These are phyloP conservation scores for Cetonia aurata DNA, from an alignment of 2,888 invertebrate genomes.

Conservation along the genomic window DNA sequence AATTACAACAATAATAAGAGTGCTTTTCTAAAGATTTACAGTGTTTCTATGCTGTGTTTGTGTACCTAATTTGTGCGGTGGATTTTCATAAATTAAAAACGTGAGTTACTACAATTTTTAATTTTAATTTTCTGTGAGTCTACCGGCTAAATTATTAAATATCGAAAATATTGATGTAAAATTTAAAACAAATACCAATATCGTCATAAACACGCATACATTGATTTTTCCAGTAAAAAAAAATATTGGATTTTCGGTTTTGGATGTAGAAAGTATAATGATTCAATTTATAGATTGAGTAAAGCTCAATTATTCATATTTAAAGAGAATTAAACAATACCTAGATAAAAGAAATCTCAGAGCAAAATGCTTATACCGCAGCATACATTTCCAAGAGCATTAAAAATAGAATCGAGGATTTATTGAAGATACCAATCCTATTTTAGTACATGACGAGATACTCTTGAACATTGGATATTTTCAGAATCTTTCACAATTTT, in stretches of 20 bases:
- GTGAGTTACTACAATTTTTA: slow-evolving; percentile 14
- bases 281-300: background rate
- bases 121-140: background rate
- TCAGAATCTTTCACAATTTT: slow-evolving; percentile 7
- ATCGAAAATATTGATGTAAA: too few relatives aligned
- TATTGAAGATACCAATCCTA: background rate
- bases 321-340: too few relatives aligned
- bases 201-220: too few relatives aligned
- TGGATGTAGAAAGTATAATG: background rate
- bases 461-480: slow-evolving; percentile 2
- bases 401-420: too few relatives aligned
- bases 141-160: background rate
- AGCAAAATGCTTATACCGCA: too few relatives aligned
- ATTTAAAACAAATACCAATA: background rate
- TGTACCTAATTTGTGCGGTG: background rate
- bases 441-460: slow-evolving; percentile 21
- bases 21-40: slow-evolving; percentile 16
- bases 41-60: slow-evolving; percentile 10
- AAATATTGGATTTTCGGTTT: background rate
- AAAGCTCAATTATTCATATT: too few relatives aligned
- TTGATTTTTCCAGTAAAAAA: background rate
- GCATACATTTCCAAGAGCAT: too few relatives aligned
- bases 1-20: background rate
- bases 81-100: slow-evolving; percentile 20
- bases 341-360: too few relatives aligned